Evolutionary conservation across 1,140 invertebrate species (phyloP).

Genomic region (Drosophila kohkoa): DNA sequence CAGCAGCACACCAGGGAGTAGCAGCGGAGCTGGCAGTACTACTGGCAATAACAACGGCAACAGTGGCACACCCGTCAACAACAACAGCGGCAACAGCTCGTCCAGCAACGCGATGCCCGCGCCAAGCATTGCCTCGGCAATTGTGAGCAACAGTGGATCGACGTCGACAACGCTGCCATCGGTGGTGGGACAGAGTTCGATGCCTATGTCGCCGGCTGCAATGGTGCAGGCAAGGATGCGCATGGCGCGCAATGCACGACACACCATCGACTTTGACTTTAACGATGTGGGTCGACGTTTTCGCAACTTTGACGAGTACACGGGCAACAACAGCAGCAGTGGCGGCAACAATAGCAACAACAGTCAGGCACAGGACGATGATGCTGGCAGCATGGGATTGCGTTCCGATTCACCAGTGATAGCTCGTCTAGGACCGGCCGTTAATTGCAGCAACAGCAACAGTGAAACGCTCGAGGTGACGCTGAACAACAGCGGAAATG

Average conservation of each 20-base stretch:
- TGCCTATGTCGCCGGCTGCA: slow-evolving; percentile 73
- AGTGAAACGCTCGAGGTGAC: slow-evolving; percentile 56
- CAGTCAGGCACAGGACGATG: slow-evolving; percentile 84
- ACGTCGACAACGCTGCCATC: slow-evolving; percentile 38
- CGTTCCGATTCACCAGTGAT: slow-evolving; percentile 84
- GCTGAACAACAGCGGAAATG: slow-evolving; percentile 32
- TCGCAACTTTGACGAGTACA: slow-evolving; percentile 88
- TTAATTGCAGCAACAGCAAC: slow-evolving; percentile 50
- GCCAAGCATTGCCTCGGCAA: slow-evolving; percentile 56
- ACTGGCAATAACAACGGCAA: slow-evolving; percentile 30
- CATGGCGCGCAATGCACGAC: slow-evolving; percentile 77
- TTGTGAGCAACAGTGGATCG: slow-evolving; percentile 22
- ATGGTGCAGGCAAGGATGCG: slow-evolving; percentile 81
- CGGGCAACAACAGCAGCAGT: slow-evolving; percentile 79
- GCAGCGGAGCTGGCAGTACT: slow-evolving; percentile 1
- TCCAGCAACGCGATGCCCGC: slow-evolving; percentile 65
- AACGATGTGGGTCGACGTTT: slow-evolving; percentile 76
- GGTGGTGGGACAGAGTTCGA: slow-evolving; percentile 37
- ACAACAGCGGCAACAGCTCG: slow-evolving; percentile 43
- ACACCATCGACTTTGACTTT: slow-evolving; percentile 78
- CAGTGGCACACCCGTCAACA: slow-evolving; percentile 37
- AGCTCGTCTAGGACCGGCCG: slow-evolving; percentile 66
- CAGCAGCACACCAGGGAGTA: slow-evolving; percentile 28
- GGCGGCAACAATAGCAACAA: slow-evolving; percentile 46
- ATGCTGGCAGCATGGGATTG: slow-evolving; percentile 25